Percentiles rank a stretch among this genome's conserved stretches.
phyloP scores from a whole-genome alignment of 2,797 vertebrate genomes.

The Hippocampus kuda region DNA sequence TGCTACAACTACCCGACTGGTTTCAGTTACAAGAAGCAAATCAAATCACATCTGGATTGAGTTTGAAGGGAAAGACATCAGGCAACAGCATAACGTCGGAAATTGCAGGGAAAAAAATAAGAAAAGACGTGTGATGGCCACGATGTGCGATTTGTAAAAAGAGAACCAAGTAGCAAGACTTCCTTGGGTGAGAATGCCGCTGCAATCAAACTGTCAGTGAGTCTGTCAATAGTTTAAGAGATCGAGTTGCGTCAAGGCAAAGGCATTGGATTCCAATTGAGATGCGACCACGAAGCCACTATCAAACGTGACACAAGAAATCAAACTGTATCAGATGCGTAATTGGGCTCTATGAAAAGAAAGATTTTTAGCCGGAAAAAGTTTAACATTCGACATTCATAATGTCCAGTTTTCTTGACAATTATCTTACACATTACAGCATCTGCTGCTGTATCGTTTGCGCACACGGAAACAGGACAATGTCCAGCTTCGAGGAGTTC shows the following conservation, averaged over 20 bases:
- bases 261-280: neutral
- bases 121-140: neutral
- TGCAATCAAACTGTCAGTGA: neutral
- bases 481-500: neutral
- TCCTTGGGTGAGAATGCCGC: neutral
- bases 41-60: constrained; percentile 3
- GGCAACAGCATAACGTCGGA: neutral
- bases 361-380: neutral
- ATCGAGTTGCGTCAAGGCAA: neutral
- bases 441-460: neutral
- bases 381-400: neutral
- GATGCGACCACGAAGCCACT: neutral
- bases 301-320: neutral
- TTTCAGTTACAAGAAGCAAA: neutral
- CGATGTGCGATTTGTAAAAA: neutral
- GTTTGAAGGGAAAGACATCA: neutral
- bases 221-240: neutral
- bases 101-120: neutral
- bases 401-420: neutral
- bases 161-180: neutral
- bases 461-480: neutral
- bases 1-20: neutral
- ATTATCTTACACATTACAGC: neutral
- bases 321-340: neutral
- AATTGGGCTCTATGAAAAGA: too few relatives aligned